Conservation (phyloP, 2,113 vertebrate species). For the Osmerus mordax region DNA sequence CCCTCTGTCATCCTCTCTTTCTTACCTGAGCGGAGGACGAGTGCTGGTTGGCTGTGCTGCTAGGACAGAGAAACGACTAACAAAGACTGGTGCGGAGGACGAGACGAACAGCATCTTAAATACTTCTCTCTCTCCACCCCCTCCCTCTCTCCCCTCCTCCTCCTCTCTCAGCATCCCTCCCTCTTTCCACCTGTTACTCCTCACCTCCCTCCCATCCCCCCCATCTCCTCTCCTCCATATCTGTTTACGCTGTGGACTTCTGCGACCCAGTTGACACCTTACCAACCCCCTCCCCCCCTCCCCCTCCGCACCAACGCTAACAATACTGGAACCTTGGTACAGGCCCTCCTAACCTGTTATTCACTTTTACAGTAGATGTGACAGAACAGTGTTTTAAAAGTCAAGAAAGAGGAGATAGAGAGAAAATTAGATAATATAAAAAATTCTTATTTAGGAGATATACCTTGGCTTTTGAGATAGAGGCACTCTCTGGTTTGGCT, state of each 20-base stretch:
- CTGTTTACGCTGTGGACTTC: conserved; percentile 54
- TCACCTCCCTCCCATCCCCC: conserved; percentile 6
- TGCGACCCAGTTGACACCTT: conserved; percentile 18
- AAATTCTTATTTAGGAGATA: too few relatives aligned
- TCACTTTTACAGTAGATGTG: neutral
- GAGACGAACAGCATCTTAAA: conserved; percentile 61
- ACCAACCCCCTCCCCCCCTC: too few relatives aligned
- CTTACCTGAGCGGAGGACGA: conserved; percentile 55
- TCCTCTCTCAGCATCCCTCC: conserved; percentile 30
- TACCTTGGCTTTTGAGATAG: too few relatives aligned
- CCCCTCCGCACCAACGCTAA: too few relatives aligned
- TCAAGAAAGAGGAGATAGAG: too few relatives aligned
- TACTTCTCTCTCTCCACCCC: conserved; percentile 62
- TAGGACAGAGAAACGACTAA: conserved; percentile 34
- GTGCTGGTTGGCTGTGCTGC: conserved; percentile 41
- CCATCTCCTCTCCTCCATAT: conserved; percentile 35
- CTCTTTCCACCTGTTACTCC: conserved; percentile 45
- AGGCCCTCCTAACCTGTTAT: neutral
- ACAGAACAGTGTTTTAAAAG: neutral
- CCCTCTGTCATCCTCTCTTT: neutral
- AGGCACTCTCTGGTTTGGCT: too few relatives aligned
- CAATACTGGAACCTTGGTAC: too few relatives aligned
- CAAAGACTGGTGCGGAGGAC: conserved; percentile 39
- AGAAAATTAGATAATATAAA: too few relatives aligned
- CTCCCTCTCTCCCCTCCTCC: conserved; percentile 27